Conservation (phyloP, 1,140 invertebrate species). For the Hypsibius dujardini region DNA sequence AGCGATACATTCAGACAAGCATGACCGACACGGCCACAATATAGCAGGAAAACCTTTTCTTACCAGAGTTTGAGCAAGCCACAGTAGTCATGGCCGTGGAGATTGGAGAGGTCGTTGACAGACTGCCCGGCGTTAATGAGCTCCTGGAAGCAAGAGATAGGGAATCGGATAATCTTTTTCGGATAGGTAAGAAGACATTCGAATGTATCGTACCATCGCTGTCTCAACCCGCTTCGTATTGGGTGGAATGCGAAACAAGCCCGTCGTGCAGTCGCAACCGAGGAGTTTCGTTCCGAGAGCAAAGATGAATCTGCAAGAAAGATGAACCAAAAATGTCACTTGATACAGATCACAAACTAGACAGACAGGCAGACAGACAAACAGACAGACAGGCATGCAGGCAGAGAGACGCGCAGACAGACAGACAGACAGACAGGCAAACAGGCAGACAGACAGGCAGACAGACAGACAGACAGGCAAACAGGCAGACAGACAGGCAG, state of each 20-base stretch:
- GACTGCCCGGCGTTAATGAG: neutral
- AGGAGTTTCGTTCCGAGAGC: neutral
- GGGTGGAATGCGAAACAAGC: neutral
- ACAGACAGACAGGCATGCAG: too few species aligned
- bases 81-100: constrained; percentile 5
- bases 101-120: neutral
- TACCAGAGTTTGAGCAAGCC: neutral
- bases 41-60: neutral
- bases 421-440: too few species aligned
- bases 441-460: too few species aligned
- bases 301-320: neutral
- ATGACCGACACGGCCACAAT: neutral
- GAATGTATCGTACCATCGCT: neutral
- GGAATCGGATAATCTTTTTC: neutral
- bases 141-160: neutral
- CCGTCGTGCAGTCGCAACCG: neutral
- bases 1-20: neutral
- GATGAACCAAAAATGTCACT: neutral
- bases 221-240: neutral
- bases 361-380: neutral
- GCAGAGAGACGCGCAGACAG: too few species aligned
- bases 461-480: too few species aligned
- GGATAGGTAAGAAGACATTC: neutral
- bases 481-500: too few species aligned
- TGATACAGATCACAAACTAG: neutral